Evolutionary conservation across 2,113 vertebrate species (phyloP), one percentile per base, ranked within the genome.

Genomic region (Uropsilus gracilis): DNA sequence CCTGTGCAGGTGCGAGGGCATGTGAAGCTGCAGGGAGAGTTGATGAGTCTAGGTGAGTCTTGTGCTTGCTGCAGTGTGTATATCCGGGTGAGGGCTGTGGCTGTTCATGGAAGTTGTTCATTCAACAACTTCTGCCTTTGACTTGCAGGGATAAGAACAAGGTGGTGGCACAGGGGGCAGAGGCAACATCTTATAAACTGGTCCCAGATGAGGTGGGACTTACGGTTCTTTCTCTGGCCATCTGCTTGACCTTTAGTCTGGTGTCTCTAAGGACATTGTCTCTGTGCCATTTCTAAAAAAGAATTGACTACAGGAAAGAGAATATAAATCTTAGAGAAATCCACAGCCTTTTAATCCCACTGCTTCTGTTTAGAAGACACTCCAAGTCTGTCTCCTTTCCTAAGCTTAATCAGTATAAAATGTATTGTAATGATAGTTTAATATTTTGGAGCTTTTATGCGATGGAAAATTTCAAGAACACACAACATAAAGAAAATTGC

Each of bases 1-100:
- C 91, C 93, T 92, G 63, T 32, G 71, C 91, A 96, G 87, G 71
- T 93, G 84, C 81, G 87, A 72, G 53, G 46, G 63, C 46, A 34
- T 26, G 3, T 12, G 5, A 66, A 46, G 32, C 75, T 59, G 0
- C 30, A 44, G 73, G 85, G 75, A 32, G 57, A 28, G 16, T 81
- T 30, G 18, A 24, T 3, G 8, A 85, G 26, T 69, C 9, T 13
- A 57, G 32, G 8, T 34, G 63, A 17, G 32, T 50, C 9, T 4
- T 16, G 32, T 86, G 22, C 14, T 53, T 34, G 16, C 7, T 13
- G 73, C 26, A 53, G 16, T n/a, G 28, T n/a, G 37, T 30, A 22
- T 34, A 80, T 92, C 16, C 37, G 64, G 6, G 0, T 0, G 1
- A 53, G 30, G 20, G 32, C 4, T 37, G 3, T 3, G 0, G 9